Evolutionary conservation across 2,113 vertebrate species (phyloP).

Genomic region (Pitta sordida): DNA sequence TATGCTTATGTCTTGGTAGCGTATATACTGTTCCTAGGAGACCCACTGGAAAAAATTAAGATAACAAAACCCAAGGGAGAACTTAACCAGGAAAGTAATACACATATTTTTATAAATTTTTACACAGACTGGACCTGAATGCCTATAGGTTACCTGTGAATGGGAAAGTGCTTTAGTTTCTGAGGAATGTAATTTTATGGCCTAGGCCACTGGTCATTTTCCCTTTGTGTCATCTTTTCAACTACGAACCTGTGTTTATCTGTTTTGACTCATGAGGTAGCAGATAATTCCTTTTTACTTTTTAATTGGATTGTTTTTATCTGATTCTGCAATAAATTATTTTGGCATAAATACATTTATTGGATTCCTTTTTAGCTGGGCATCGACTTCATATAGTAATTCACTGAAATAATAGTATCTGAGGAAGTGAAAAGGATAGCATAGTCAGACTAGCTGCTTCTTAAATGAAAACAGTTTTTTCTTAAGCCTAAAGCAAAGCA

Average conservation of each 20-base stretch:
- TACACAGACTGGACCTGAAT: not conserved
- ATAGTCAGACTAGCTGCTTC: not conserved
- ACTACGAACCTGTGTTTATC: not conserved
- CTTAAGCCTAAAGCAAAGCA: not conserved
- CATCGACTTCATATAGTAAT: not conserved
- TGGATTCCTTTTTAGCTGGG: not conserved
- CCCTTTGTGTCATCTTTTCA: not conserved
- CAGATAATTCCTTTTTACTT: not conserved
- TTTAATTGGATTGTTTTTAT: conserved; percentile 11
- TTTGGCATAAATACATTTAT: not conserved
- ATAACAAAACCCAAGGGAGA: not conserved
- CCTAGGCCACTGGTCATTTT: not conserved
- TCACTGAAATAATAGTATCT: not conserved
- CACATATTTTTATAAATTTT: not conserved
- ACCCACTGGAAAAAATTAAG: not conserved
- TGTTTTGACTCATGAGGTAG: not conserved
- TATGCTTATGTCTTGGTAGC: not conserved
- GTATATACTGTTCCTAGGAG: not conserved
- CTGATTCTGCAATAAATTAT: not conserved
- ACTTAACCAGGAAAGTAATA: not conserved
- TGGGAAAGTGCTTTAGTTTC: not conserved
- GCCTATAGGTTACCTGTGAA: not conserved
- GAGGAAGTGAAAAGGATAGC: not conserved
- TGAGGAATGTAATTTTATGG: not conserved
- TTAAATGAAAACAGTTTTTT: not conserved